Evolutionary conservation across 2,113 vertebrate species (phyloP), one percentile per base, ranked within the genome.

Genomic region (Hippopotamus amphibius): DNA sequence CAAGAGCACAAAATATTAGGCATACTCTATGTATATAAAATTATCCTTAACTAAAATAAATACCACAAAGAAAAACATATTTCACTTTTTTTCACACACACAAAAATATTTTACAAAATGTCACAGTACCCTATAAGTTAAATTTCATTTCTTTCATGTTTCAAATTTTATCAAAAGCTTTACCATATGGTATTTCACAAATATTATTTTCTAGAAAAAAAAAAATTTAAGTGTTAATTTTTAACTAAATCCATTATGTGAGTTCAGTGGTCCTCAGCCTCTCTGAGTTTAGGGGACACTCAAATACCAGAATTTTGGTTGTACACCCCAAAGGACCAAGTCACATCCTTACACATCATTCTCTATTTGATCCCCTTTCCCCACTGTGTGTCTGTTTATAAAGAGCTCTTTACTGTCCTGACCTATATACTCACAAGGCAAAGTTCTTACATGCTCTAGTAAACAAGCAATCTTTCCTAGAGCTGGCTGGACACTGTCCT

Each of bases 351-450:
- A 92, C 16, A 61, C 55, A 30, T n/a, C 7, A 57, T 17, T 71
- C 63, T 94, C 65, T 41, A 33, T 9, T 43, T 43, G 28, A 59
- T 43, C 24, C n/a, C 87, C 41, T 37, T 79, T 21, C 74, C 63
- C 21, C 11, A 30, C 33, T 80, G 9, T 79, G 30, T 81, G 33
- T 81, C 88, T 76, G 26, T 90, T 61, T 81, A 69, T 87, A 74
- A 28, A 63, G 71, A 72, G 53, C 65, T 93, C 55, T 68, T 88
- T 66, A 68, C 9, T 48, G 59, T 61, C 57, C 74, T 96, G 93
- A 95, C 88, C 96, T 90, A 90, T n/a, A 95, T 66, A 84, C 28
- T 59, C 69, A 96, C 43, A 97, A 83, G 93, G 89, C 72, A 57
- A 88, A 93, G 96, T 59, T 57, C 77, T 3, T 71, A 63, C 57